Conservation (phyloP, 2,888 invertebrate genomes). For the Cordilura impudica region DNA sequence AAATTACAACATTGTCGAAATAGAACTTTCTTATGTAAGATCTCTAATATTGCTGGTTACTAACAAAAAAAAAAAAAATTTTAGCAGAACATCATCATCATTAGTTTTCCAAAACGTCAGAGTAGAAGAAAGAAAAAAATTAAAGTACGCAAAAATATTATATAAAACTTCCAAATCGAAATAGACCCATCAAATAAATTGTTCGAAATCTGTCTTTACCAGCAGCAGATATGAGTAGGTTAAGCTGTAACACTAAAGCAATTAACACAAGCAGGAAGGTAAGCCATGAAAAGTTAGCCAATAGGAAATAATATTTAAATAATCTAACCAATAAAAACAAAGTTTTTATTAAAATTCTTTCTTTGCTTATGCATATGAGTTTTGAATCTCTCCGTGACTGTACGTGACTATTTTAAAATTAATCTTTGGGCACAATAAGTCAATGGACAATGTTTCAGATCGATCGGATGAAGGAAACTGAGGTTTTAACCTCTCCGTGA, state of each 20-base stretch:
- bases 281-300: too few relatives aligned
- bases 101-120: constrained; percentile 68
- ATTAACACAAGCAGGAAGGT: constrained; percentile 46
- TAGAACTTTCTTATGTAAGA: too few relatives aligned
- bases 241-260: constrained; percentile 48
- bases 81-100: constrained; percentile 71
- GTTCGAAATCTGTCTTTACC: constrained; percentile 25
- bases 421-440: too few relatives aligned
- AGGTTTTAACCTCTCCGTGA: too few relatives aligned
- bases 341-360: neutral
- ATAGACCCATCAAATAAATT: constrained; percentile 50
- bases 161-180: constrained; percentile 7
- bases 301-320: too few relatives aligned
- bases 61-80: too few relatives aligned
- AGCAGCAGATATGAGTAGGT: constrained; percentile 27
- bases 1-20: constrained; percentile 71
- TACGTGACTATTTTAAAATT: too few relatives aligned
- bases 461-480: too few relatives aligned
- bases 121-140: constrained; percentile 65
- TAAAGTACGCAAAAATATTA: constrained; percentile 58
- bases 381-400: too few relatives aligned
- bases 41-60: too few relatives aligned
- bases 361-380: too few relatives aligned
- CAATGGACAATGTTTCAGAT: too few relatives aligned
- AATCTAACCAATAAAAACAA: neutral